phyloP scores from a whole-genome alignment of 92 coral and sea anemone genomes.

The Muricea muricata region DNA sequence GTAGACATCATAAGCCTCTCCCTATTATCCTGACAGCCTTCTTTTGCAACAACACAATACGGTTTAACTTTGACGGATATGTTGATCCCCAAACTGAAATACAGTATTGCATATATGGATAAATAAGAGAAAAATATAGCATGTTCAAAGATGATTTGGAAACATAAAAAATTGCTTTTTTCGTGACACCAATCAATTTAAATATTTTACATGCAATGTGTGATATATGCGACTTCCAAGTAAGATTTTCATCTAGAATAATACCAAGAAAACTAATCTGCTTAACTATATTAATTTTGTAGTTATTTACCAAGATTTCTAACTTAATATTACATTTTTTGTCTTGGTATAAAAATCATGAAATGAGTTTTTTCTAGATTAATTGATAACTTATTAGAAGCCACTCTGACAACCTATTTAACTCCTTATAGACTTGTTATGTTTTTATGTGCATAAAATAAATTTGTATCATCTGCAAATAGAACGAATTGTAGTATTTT shows the following conservation, averaged over 20 bases:
- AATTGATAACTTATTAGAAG: neutral
- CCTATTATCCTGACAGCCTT: slow-evolving; percentile 17
- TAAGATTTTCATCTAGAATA: slow-evolving; percentile 4
- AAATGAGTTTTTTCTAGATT: neutral
- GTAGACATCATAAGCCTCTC: slow-evolving; percentile 22
- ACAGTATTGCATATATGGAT: slow-evolving; percentile 42
- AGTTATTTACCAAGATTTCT: neutral
- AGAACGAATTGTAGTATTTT: neutral
- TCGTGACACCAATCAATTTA: slow-evolving; percentile 34
- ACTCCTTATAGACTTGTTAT: neutral
- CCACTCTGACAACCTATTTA: neutral
- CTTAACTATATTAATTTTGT: neutral
- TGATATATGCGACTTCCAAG: slow-evolving; percentile 36
- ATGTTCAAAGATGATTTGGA: slow-evolving; percentile 31
- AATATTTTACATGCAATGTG: slow-evolving; percentile 28
- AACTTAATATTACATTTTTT: neutral
- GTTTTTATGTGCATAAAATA: neutral
- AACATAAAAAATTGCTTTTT: slow-evolving; percentile 43
- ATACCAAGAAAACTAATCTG: neutral
- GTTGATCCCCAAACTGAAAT: slow-evolving; percentile 37
- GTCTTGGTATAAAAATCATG: neutral
- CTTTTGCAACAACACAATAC: slow-evolving; percentile 31
- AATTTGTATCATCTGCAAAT: neutral
- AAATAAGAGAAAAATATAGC: slow-evolving; percentile 23
- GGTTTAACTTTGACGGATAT: slow-evolving; percentile 30